phyloP scores from a whole-genome alignment of 2,888 invertebrate genomes.

The Holacanthella duospinosa region DNA sequence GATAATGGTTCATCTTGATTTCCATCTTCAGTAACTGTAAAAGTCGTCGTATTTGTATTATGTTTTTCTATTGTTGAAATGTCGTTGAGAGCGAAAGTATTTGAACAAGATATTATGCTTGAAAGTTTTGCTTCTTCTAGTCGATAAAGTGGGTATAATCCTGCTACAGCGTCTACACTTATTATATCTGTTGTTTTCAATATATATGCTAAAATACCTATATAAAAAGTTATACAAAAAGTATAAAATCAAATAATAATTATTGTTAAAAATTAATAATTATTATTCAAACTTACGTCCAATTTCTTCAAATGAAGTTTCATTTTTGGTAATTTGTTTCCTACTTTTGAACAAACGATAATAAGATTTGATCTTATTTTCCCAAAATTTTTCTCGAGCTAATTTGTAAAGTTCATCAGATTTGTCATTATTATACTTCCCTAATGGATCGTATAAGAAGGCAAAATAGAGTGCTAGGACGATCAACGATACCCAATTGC shows the following conservation, averaged over 20 bases:
- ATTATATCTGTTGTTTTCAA: neutral
- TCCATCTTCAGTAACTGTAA: too few relatives aligned
- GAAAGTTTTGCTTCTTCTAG: neutral
- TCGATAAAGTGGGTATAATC: neutral
- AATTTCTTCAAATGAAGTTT: too few relatives aligned
- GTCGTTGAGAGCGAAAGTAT: too few relatives aligned
- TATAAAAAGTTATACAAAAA: too few relatives aligned
- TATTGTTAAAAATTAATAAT: neutral
- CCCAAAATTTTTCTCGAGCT: neutral
- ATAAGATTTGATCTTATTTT: neutral
- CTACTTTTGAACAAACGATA: neutral
- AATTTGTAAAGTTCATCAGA: neutral
- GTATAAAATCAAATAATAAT: too few relatives aligned
- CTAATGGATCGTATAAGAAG: slow-evolving; percentile 5
- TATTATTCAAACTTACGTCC: neutral
- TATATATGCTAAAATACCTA: neutral
- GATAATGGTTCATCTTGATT: too few relatives aligned
- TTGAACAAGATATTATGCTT: too few relatives aligned
- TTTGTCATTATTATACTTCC: neutral
- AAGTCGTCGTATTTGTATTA: too few relatives aligned
- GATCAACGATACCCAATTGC: slow-evolving; percentile 3
- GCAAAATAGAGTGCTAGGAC: neutral
- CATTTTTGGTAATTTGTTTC: too few relatives aligned
- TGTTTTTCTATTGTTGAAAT: neutral
- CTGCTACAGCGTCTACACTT: neutral